A percentile compares a stretch with the other conserved stretches of the same genome.
These are phyloP conservation scores for Limonius californicus DNA, from an alignment of 1,140 invertebrate species.

Conservation along the genomic window DNA sequence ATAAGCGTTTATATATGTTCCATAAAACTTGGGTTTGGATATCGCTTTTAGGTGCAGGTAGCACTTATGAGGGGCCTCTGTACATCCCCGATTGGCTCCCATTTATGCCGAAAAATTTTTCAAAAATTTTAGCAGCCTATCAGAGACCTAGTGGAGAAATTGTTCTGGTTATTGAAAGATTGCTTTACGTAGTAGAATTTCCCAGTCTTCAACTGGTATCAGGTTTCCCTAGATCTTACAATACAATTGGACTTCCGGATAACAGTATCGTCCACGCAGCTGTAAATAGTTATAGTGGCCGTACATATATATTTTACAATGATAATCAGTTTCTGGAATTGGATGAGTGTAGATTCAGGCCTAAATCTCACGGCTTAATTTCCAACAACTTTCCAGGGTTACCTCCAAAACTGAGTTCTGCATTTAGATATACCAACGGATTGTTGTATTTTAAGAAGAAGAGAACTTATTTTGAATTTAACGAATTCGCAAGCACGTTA, in stretches of 20 bases:
- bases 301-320: background rate
- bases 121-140: background rate
- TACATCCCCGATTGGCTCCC: background rate
- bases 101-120: background rate
- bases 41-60: background rate
- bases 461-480: no score
- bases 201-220: background rate
- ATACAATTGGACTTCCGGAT: background rate
- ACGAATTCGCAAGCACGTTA: no score
- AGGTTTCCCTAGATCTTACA: background rate
- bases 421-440: no score
- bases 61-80: background rate
- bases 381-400: no score
- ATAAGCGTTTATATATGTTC: background rate
- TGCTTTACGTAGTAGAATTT: background rate
- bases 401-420: no score
- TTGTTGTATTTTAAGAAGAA: no score
- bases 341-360: background rate
- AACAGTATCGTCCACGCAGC: background rate
- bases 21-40: background rate
- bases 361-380: no score
- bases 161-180: background rate
- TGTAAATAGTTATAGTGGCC: background rate
- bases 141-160: background rate
- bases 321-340: conserved; percentile 8